Percentiles rank a stretch among this genome's conserved stretches.
phyloP scores from a whole-genome alignment of 2,113 vertebrate species.

The Thinocorus orbignyianus region DNA sequence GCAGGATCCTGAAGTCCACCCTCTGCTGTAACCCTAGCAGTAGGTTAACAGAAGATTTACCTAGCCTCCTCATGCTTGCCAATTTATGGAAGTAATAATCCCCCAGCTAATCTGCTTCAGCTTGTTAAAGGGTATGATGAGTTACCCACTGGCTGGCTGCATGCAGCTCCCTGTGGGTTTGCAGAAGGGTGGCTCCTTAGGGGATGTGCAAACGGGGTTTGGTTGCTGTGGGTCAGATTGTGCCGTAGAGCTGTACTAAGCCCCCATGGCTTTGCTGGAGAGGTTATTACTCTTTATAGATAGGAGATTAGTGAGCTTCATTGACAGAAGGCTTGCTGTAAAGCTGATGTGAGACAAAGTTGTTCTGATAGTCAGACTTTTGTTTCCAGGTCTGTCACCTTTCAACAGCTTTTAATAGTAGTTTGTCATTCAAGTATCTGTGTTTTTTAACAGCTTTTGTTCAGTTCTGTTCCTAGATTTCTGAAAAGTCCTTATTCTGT shows the following conservation, averaged over 20 bases:
- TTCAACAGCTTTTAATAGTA: not conserved
- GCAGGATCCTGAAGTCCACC: not conserved
- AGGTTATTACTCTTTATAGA: not conserved
- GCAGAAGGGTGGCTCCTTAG: not conserved
- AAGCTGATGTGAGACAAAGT: not conserved
- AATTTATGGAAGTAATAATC: not conserved
- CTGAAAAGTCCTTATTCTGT: not conserved
- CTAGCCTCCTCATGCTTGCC: not conserved
- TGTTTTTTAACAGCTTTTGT: not conserved
- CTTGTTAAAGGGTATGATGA: not conserved
- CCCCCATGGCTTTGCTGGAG: not conserved
- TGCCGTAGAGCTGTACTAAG: not conserved
- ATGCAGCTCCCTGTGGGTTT: not conserved
- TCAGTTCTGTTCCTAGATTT: not conserved
- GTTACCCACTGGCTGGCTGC: fast-evolving
- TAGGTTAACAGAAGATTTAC: not conserved
- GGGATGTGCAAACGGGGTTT: not conserved
- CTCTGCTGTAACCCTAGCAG: not conserved
- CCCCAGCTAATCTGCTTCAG: not conserved
- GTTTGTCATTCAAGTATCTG: not conserved
- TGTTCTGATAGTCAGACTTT: not conserved
- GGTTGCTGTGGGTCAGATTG: not conserved
- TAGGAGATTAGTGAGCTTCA: not conserved
- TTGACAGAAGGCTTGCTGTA: not conserved
- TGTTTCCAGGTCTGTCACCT: not conserved